Evolutionary conservation across 1,140 invertebrate species (phyloP).

Genomic region (Calephelis nemesis): DNA sequence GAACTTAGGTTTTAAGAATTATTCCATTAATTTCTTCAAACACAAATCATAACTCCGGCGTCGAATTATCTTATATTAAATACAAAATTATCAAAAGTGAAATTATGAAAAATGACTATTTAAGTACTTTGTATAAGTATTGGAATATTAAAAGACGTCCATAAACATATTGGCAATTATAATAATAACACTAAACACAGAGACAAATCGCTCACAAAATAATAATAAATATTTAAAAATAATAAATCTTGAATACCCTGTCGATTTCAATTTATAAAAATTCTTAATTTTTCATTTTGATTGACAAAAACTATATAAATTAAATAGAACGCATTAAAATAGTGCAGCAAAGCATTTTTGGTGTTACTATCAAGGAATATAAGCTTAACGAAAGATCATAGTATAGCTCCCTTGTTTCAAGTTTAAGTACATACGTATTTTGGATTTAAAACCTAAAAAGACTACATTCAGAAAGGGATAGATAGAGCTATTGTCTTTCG

Average conservation of each 20-base stretch:
- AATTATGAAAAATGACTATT: too few relatives aligned
- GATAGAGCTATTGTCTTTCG: too few relatives aligned
- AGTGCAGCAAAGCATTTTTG: conserved; percentile 33
- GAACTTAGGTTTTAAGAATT: too few relatives aligned
- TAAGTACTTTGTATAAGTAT: background rate
- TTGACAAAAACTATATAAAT: conserved; percentile 44
- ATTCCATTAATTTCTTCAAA: too few relatives aligned
- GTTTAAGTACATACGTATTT: conserved; percentile 11
- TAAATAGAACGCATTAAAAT: conserved; percentile 40
- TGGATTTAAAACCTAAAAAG: background rate
- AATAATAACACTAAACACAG: conserved; percentile 49
- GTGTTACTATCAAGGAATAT: conserved; percentile 1
- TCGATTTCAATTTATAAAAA: conserved; percentile 69
- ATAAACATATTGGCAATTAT: conserved; percentile 40
- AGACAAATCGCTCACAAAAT: conserved; percentile 41
- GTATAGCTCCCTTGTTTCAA: background rate
- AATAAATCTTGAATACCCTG: conserved; percentile 78
- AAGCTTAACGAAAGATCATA: conserved; percentile 9
- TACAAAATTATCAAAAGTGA: too few relatives aligned
- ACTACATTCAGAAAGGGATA: too few relatives aligned
- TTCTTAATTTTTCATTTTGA: conserved; percentile 48
- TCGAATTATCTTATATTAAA: too few relatives aligned
- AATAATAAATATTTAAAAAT: conserved; percentile 76
- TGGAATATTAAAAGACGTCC: background rate
- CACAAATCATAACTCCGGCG: too few relatives aligned